Base-by-base conservation (phyloP, 2,113 vertebrate species). In the Spermophilus dauricus region DNA sequence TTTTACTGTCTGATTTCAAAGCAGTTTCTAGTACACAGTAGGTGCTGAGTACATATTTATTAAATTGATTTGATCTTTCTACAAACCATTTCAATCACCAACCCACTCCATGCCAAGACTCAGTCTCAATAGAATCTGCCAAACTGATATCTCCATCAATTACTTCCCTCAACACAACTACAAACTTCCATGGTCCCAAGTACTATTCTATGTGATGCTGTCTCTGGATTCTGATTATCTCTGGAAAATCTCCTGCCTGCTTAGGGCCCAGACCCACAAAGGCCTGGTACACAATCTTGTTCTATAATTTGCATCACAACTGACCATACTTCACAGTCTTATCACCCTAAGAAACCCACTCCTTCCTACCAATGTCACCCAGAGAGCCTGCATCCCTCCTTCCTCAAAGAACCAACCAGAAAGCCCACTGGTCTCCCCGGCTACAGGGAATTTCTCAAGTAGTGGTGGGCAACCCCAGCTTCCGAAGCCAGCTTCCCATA, bases 341-440 rank as follows among this genome's bases (percentile, higher is more conserved):
- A 18, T 2, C 3, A 5, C 17, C 2, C 1, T 11, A n/a, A 37
- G 34, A 7, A 53, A 8, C 48, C 12, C 2, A 39, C 8, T 65
- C 65, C 42, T 85, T 75, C 9, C 65, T 24, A 80, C n/a, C 7
- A 80, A 11, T 32, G 13, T 37, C 42, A 85, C 34, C 70, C n/a
- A 45, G 13, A 80, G 24, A 53, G n/a, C 56, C 34, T 58, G 30
- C 0, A 8, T 8, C 4, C n/a, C 42, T 90, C 11, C 16, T 18
- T 84, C 16, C 12, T 58, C 2, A 42, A 58, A 81, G 45, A 81
- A 56, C 7, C 48, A 18, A 56, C 7, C 8, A 12, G 81, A 6
- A 85, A 73, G 73, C 56, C n/a, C 78, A 3, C 42, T 10, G 16
- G 34, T 56, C 42, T 93, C n/a, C 42, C 30, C 30, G 26, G 6